Evolutionary conservation across 2,888 invertebrate genomes (phyloP).

Genomic region (Falcaria lacertinaria): DNA sequence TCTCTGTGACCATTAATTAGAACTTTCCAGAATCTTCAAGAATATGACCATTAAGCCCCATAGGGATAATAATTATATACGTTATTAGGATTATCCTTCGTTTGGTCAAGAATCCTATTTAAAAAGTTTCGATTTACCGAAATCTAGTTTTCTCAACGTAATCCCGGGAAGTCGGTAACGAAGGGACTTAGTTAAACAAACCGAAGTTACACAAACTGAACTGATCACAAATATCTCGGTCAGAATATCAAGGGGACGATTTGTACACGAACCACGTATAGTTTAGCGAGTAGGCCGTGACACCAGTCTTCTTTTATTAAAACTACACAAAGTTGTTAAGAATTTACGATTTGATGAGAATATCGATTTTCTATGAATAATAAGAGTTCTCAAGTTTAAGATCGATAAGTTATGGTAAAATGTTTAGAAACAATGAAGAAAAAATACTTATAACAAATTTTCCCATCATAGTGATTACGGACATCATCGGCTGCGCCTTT

Average conservation of each 20-base stretch:
- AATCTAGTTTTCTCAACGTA: conserved; percentile 5
- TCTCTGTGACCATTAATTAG: too few relatives aligned
- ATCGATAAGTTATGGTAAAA: too few relatives aligned
- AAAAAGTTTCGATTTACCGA: background rate
- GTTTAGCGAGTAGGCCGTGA: conserved; percentile 11
- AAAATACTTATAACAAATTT: too few relatives aligned
- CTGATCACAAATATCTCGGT: conserved; percentile 9
- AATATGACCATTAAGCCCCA: too few relatives aligned
- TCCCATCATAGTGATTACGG: too few relatives aligned
- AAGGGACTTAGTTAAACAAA: conserved; percentile 32
- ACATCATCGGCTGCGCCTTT: too few relatives aligned
- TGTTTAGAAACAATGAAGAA: too few relatives aligned
- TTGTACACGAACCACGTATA: conserved; percentile 31
- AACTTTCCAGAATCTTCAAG: too few relatives aligned
- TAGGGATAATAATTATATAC: too few relatives aligned
- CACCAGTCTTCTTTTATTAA: conserved; percentile 7
- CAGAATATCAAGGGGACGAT: conserved; percentile 19
- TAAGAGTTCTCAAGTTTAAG: too few relatives aligned
- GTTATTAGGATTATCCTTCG: background rate
- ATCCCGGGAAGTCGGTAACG: conserved; percentile 17
- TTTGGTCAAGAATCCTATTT: background rate
- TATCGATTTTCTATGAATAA: too few relatives aligned
- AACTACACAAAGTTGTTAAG: background rate
- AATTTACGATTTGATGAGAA: too few relatives aligned
- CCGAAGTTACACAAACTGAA: conserved; percentile 18